Evolutionary conservation across 2,113 vertebrate genomes (phyloP).

Genomic region (Thymallus thymallus): DNA sequence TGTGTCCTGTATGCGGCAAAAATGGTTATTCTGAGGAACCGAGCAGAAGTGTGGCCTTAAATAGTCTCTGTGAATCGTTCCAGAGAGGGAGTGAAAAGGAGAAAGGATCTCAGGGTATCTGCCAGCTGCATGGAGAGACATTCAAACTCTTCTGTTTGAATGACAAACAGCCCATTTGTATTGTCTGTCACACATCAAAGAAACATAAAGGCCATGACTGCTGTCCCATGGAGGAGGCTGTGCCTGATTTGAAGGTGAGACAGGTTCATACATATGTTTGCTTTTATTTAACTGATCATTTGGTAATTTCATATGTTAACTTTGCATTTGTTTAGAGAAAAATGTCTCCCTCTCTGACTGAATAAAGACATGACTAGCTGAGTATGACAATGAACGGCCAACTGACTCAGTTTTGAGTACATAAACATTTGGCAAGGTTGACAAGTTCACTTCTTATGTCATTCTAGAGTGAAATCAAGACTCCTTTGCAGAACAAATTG

Average conservation of each 20-base stretch:
- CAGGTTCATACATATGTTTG: too few species aligned
- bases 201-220: slow-evolving; percentile 61
- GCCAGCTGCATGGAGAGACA: slow-evolving; percentile 57
- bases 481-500: too few species aligned
- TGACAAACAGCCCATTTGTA: slow-evolving; percentile 67
- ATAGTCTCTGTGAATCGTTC: slow-evolving; percentile 65
- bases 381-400: too few species aligned
- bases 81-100: slow-evolving; percentile 53
- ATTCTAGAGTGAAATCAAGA: too few species aligned
- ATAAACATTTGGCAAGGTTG: too few species aligned
- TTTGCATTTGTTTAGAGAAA: too few species aligned
- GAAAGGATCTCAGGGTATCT: slow-evolving; percentile 3
- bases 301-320: too few species aligned
- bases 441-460: too few species aligned
- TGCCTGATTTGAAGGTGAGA: slow-evolving; percentile 60
- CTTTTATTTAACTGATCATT: too few species aligned
- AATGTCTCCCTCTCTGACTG: too few species aligned
- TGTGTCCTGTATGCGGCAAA: slow-evolving; percentile 66
- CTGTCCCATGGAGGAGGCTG: slow-evolving; percentile 63
- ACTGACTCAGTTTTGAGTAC: too few species aligned
- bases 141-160: slow-evolving; percentile 69
- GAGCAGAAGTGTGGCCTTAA: slow-evolving; percentile 66
- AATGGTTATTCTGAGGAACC: slow-evolving; percentile 17
- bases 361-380: too few species aligned
- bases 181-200: slow-evolving; percentile 67